Conservation (phyloP, 2,888 invertebrate species). For the Meliscaeva auricollis region DNA sequence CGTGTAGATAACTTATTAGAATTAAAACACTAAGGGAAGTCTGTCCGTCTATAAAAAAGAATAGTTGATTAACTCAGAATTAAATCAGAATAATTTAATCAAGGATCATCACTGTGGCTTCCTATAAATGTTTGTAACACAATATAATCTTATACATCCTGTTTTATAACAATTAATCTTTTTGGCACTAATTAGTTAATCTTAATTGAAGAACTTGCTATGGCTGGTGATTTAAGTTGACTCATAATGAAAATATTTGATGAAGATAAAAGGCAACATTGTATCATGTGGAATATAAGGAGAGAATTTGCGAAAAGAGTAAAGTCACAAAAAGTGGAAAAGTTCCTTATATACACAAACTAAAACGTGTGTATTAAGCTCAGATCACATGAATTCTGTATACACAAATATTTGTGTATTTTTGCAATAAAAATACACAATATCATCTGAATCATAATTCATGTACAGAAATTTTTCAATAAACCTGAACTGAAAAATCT, state of each 20-base stretch:
- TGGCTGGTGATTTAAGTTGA: constrained; percentile 3
- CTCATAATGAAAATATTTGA: constrained; percentile 24
- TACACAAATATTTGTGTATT: too few species aligned
- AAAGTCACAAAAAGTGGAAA: not conserved
- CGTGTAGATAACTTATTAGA: not conserved
- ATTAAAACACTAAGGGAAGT: constrained; percentile 49
- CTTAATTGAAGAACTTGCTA: constrained; percentile 7
- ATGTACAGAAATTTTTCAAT: too few species aligned
- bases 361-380: too few species aligned
- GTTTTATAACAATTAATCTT: constrained; percentile 31
- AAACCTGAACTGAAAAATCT: too few species aligned
- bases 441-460: too few species aligned
- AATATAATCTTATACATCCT: constrained; percentile 11
- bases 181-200: constrained; percentile 27
- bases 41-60: constrained; percentile 51
- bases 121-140: constrained; percentile 6
- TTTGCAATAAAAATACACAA: too few species aligned
- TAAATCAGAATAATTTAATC: constrained; percentile 45
- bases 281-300: not conserved
- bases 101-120: constrained; percentile 6
- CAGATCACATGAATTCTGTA: too few species aligned
- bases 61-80: constrained; percentile 47
- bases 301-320: not conserved
- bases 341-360: not conserved
- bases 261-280: not conserved